Base-by-base conservation (phyloP, 1,140 invertebrate species). In the Hyposmocoma kahamanoa region DNA sequence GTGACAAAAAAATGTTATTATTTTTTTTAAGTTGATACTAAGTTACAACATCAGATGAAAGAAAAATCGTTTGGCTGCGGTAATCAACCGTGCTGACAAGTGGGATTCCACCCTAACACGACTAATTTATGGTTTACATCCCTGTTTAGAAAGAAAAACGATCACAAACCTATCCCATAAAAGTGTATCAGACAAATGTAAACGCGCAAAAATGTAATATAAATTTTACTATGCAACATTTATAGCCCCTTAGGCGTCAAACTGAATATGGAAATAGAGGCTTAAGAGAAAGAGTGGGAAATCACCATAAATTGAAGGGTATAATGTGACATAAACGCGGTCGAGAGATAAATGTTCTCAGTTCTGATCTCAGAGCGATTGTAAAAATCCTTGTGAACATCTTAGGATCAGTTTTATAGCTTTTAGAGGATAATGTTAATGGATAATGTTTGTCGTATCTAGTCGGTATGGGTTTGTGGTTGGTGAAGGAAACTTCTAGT, bases 281-380 rank as follows among this genome's bases (percentile, higher is more conserved):
- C 32, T 1, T 36, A 36, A 15, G 15, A 10, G 15, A 36, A 36
- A n/a, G 15, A 43, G 49, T 50, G 43, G 47, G 44, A 56, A 56
- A 59, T 65, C 59, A 54, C 43, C 60, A 70, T 70, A 75, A 71
- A 68, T 73, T 67, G 57, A 56, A 49, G 28, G 46, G 57, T 46
- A 62, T 66, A 70, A 71, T 59, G 65, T 53, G 62, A 66, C 53
- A 56, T 69, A 69, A 77, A 66, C 61, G 56, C 63, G 53, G 48
- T 59, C 41, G 54, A 56, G 62, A 67, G 66, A 72, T 66, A 68
- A 65, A 71, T 56, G 64, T 57, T 42, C 32, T 15, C 22, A 47
- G 55, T 51, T 57, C 38, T 64, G 57, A 72, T 67, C 58, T 56
- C 52, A 43, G 46, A 21, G 58, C 59, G 67, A 59, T 65, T 59